These are phyloP conservation scores for Microdon myrmicae DNA, from an alignment of 2,888 invertebrate genomes.

Conservation along the genomic window DNA sequence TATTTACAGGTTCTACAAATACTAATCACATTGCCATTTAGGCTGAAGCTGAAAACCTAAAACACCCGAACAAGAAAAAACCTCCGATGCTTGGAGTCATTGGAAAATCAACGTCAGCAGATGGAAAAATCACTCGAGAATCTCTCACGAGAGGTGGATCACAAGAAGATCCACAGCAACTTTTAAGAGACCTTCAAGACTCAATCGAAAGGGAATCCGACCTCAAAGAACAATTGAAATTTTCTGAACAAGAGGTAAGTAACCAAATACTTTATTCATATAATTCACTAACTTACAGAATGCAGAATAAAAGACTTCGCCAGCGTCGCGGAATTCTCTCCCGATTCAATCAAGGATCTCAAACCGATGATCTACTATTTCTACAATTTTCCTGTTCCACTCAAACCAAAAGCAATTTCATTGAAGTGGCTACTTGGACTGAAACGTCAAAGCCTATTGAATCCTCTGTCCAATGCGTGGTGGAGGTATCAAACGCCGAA, in stretches of 20 bases:
- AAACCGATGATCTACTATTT: conserved; percentile 58
- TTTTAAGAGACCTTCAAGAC: conserved; percentile 88
- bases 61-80: conserved; percentile 69
- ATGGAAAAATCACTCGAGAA: conserved; percentile 79
- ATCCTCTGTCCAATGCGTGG: neutral
- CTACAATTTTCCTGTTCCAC: conserved; percentile 61
- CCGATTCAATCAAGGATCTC: conserved; percentile 60
- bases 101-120: conserved; percentile 71
- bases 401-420: conserved; percentile 55
- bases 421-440: conserved; percentile 9
- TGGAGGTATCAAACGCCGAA: conserved; percentile 15
- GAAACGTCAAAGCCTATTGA: neutral
- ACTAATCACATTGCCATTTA: conserved; percentile 28
- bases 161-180: conserved; percentile 82
- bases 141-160: conserved; percentile 81
- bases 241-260: conserved; percentile 89
- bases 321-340: conserved; percentile 41
- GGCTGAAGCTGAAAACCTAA: conserved; percentile 63
- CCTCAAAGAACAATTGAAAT: conserved; percentile 88
- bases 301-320: conserved; percentile 50
- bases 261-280: conserved; percentile 15
- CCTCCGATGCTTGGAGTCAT: conserved; percentile 71
- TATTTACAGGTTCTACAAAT: neutral
- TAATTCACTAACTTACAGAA: conserved; percentile 19
- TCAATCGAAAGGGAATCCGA: conserved; percentile 94